Base-by-base conservation (phyloP, 2,113 vertebrate species). In the Pelobates fuscus region DNA sequence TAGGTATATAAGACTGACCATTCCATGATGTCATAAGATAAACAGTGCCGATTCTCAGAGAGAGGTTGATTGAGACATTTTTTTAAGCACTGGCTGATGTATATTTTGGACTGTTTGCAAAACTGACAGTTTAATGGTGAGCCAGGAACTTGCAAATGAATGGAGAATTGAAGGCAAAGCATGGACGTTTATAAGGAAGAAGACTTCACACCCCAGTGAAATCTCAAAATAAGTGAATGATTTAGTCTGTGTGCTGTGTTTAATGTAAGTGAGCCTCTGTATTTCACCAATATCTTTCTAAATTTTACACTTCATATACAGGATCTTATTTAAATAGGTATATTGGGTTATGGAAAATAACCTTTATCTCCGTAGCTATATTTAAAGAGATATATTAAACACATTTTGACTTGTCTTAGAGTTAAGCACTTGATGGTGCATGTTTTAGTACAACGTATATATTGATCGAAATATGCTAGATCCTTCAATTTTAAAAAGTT, bases 41-140 rank as follows among this genome's bases (percentile, higher is more conserved):
- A 2, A 0, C 0, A 0, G 72, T 32, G 15, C 63, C 67, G 61
- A 59, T 82, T 78, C 78, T 78, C 78, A 15, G 78, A 67, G 69
- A 69, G 64, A 78, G 78, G 62, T 78, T 81, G 80, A 86, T 84
- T 81, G 78, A 80, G 77, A 57, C 77, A 67, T 63, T 81, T 63
- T 81, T 85, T 67, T 81, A 54, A 79, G 18, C 32, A 64, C 55
- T 43, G 72, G 80, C 70, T 64, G 63, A 37, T 55, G 81, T 85
- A 72, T 83, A 2, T 69, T 55, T 80, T 86, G 84, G 82, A 82
- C 68, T 71, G 78, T 61, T 78, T 2, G 70, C 71, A 76, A 21
- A 10, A 46, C 54, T 77, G 75, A 82, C 77, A 58, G 65, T 70
- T 77, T 80, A 80, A 79, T 74, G 0, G 0, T 29, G 54, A 67